Base-by-base conservation (phyloP, 2,797 vertebrate genomes). In the Sorex maritimensis region DNA sequence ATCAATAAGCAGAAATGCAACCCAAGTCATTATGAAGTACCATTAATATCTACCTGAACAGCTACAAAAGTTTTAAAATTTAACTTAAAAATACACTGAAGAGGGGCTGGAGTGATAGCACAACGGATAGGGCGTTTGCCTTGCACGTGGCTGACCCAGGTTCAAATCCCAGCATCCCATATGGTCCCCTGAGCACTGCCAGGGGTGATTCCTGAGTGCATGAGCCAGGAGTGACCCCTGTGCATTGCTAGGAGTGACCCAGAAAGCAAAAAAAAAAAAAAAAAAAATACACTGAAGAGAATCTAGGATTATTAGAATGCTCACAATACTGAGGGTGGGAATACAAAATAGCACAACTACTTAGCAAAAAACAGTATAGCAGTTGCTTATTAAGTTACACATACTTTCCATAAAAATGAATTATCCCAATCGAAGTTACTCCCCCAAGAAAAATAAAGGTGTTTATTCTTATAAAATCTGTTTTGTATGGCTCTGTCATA, bases 1-100 rank as follows among this genome's bases (percentile, higher is more conserved):
- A 61, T 30, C 75, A 90, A 73, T 61, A 86, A 61, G 17, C 67
- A 91, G 38, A 93, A 93, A 88, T 26, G 28, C 69, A 90, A 87
- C 67, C 75, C 46, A 81, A 85, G 63, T n/a, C 24, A 71, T 52
- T 68, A 73, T 46, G 41, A 94, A 63, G 78, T 12, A 58, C 49
- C 46, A 34, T 52, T 61, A 49, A 44, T 3, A 73, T 0, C n/a
- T 68, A 82, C 41, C 14, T 84, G 12, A 68, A 80, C 4, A 1
- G 28, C 9, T 69, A 75, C 75, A 80, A 55, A 52, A 52, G 7
- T 44, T 52, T 11, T 52, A 2, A 8, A 14, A 52, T 52, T 52
- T 11, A 52, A 9, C 21, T 41, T 67, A 15, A 52, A 81, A 86
- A 69, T 34, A 23, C 6, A 44, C 23, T 63, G 6, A 17, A 85